phyloP scores from a whole-genome alignment of 2,797 vertebrate species.

The Calcarius lapponicus region DNA sequence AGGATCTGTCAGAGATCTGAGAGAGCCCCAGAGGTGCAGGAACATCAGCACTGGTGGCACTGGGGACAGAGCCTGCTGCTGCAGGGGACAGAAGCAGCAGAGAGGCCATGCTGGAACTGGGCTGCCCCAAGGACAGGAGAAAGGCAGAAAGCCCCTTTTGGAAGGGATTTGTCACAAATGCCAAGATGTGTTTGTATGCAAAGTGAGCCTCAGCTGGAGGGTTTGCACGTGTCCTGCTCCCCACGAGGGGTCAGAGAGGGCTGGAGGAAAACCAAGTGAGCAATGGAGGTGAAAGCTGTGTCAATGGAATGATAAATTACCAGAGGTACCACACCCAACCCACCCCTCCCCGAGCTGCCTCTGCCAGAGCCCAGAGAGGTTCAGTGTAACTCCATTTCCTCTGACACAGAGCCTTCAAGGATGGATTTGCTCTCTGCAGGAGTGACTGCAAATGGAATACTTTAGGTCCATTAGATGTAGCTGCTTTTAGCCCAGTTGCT shows the following conservation, averaged over 20 bases:
- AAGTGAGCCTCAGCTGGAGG: not conserved
- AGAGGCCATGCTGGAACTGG: not conserved
- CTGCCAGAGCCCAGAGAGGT: not conserved
- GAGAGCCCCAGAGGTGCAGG: not conserved
- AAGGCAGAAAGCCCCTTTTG: not conserved
- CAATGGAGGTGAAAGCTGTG: not conserved
- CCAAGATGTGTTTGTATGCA: not conserved
- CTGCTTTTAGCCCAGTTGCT: slow-evolving; percentile 4
- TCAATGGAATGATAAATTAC: slow-evolving; percentile 1
- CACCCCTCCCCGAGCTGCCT: not conserved
- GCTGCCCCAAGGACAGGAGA: not conserved
- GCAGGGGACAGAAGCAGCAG: not conserved
- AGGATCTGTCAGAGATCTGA: not conserved
- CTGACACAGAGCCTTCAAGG: not conserved
- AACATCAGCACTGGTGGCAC: not conserved
- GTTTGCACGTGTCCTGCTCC: accelerated
- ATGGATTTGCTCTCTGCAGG: slow-evolving; percentile 30
- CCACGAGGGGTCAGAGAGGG: not conserved
- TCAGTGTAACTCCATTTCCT: not conserved
- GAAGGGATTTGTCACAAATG: not conserved
- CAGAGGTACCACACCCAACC: not conserved
- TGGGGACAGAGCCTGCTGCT: not conserved
- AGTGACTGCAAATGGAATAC: slow-evolving; percentile 26
- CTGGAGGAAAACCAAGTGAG: not conserved
- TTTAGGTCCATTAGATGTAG: slow-evolving; percentile 32